These are phyloP conservation scores for Sebastes kiyomatsui DNA, from an alignment of 2,797 vertebrate genomes.

Conservation along the genomic window DNA sequence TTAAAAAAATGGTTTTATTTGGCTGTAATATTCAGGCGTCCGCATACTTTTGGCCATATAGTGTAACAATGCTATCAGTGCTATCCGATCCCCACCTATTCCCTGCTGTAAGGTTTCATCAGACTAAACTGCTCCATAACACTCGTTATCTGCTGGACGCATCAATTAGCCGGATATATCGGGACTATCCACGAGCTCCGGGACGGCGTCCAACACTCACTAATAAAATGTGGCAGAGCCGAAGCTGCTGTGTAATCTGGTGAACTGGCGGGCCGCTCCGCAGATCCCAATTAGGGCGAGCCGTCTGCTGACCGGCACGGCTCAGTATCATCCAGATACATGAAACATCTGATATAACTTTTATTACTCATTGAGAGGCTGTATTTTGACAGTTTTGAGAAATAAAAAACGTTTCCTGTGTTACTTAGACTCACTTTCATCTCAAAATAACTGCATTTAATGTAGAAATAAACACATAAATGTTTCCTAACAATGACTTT, in stretches of 20 bases:
- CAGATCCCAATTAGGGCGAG: constrained; percentile 43
- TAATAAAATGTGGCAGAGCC: constrained; percentile 32
- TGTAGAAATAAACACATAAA: neutral
- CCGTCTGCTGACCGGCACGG: constrained; percentile 22
- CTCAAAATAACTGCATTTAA: neutral
- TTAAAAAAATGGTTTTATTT: neutral
- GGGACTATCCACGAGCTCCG: constrained; percentile 8
- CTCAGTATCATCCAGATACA: neutral
- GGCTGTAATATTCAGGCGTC: neutral
- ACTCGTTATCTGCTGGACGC: constrained; percentile 17
- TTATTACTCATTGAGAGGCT: neutral
- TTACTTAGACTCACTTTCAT: neutral
- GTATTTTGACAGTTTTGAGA: neutral
- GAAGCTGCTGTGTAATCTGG: constrained; percentile 34
- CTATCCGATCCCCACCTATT: neutral
- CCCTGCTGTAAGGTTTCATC: neutral
- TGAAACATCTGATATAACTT: neutral
- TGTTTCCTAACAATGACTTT: neutral
- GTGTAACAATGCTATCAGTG: neutral
- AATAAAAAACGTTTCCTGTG: neutral
- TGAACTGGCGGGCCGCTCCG: constrained; percentile 19
- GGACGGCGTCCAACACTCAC: constrained; percentile 43
- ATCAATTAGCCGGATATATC: constrained; percentile 57
- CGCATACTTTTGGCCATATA: neutral
- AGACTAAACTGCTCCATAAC: constrained; percentile 3